These are phyloP conservation scores for Drosophila malerkotliana DNA, from an alignment of 1,140 invertebrate genomes.

Conservation along the genomic window DNA sequence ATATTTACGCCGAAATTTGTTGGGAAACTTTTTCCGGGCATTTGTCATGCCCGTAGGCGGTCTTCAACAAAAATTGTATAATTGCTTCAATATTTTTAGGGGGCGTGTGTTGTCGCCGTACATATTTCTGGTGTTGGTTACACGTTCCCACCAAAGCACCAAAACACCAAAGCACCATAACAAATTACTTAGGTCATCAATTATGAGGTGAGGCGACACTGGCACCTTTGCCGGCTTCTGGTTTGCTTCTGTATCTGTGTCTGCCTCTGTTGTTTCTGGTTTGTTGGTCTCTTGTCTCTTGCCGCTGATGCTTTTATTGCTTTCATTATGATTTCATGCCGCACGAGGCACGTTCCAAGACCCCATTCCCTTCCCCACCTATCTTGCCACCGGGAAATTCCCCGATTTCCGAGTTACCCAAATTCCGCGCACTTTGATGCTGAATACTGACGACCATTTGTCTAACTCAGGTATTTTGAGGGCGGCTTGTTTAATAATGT, in stretches of 20 bases:
- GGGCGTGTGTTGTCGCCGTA: constrained; percentile 23
- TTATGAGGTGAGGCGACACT: constrained; percentile 62
- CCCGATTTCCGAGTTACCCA: constrained; percentile 17
- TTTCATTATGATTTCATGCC: constrained; percentile 80
- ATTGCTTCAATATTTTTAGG: constrained; percentile 62
- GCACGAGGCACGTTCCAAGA: constrained; percentile 59
- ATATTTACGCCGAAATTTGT: not conserved
- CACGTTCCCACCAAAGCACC: constrained; percentile 61
- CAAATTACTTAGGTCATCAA: constrained; percentile 82
- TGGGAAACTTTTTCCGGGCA: constrained; percentile 7
- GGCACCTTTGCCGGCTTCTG: constrained; percentile 21
- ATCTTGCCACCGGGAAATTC: constrained; percentile 8
- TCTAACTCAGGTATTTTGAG: constrained; percentile 55
- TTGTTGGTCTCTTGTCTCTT: constrained; percentile 24
- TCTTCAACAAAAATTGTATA: constrained; percentile 54
- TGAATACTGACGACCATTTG: constrained; percentile 70
- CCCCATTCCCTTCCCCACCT: not conserved
- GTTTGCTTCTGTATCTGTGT: constrained; percentile 18
- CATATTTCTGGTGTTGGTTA: constrained; percentile 59
- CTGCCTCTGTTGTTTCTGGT: constrained; percentile 11
- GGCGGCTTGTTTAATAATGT: constrained; percentile 70
- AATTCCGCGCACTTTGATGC: not conserved
- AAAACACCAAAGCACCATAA: constrained; percentile 53
- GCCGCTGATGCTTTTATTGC: constrained; percentile 74
- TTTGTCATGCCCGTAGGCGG: constrained; percentile 37